Base-by-base conservation (phyloP, 2,113 vertebrate species). In the Isurus oxyrinchus region DNA sequence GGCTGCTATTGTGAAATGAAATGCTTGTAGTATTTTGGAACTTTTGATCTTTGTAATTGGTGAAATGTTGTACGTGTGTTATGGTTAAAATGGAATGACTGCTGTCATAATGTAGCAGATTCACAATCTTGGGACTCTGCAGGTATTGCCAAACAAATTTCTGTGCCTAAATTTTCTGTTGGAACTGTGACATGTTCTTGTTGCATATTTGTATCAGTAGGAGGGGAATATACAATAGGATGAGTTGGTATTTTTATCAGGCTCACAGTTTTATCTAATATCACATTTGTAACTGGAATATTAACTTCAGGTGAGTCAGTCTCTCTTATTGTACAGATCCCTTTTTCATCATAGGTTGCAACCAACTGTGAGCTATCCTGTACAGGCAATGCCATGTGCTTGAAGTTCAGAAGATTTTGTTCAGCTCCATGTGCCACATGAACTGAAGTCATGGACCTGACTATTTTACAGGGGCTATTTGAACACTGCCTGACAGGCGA, bases 401-500 rank as follows among this genome's bases (percentile, higher is more conserved):
- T 72, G 94, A 95, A 95, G 23, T 95, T 53, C 40, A 95, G 40
- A 55, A 95, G 67, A 55, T 95, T 95, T 59, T 95, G 66, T 49
- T 95, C 66, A 95, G 94, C 66, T 76, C 66, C 94, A 76, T 55
- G 67, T 53, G 94, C 67, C 66, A 76, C 21, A 31, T 95, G 94
- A 72, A 95, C 94, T 72, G 94, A 55, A 95, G 94, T 55, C 27
- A 76, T 95, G 5, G 67, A 95, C 11, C 21, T 72, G 23, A 95
- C 49, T 95, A 95, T 69, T 95, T 95, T 95, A 55, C 94, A 95
- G 67, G 94, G 69, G 66, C 66, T 95, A 76, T 72, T 72, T 72
- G 55, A 95, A 95, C 94, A 95, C 49, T 95, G 94, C 44, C 44
- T 95, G 94, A 55, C 44, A 31, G 94, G 94, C 5, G 66, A 95